phyloP scores from a whole-genome alignment of 2,888 invertebrate genomes.

The Nesidiocoris tenuis region DNA sequence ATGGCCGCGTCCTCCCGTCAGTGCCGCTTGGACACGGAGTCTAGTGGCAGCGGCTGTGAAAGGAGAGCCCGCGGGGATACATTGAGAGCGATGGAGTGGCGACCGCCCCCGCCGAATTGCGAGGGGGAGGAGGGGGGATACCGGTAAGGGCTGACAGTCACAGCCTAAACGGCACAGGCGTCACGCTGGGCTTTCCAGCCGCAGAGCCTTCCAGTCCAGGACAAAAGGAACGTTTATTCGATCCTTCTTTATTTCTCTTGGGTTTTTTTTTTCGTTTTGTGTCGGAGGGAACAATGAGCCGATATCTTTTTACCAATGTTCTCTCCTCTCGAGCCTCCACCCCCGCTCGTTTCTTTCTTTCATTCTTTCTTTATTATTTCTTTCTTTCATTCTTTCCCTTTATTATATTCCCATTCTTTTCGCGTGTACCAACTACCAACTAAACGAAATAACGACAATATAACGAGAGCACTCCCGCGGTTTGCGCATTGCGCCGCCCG shows the following conservation, averaged over 20 bases:
- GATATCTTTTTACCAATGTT: slow-evolving; percentile 37
- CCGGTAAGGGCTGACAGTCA: not conserved
- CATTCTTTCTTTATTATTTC: no score
- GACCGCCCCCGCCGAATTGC: not conserved
- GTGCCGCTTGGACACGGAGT: not conserved
- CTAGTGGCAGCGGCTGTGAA: not conserved
- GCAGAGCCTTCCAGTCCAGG: not conserved
- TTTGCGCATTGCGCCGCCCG: not conserved
- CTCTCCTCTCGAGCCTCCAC: not conserved
- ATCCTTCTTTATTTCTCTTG: slow-evolving; percentile 11
- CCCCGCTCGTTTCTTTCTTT: not conserved
- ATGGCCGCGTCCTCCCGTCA: not conserved
- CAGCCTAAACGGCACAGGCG: slow-evolving; percentile 4
- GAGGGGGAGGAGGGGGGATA: not conserved
- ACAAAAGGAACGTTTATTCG: slow-evolving; percentile 28
- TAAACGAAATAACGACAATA: not conserved
- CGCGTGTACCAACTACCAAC: not conserved
- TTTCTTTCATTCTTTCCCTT: no score
- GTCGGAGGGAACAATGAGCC: slow-evolving; percentile 18
- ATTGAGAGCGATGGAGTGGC: not conserved
- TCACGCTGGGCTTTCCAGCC: slow-evolving; percentile 25
- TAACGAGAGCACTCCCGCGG: not conserved
- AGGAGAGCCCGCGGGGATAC: not conserved
- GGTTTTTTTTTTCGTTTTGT: slow-evolving; percentile 9
- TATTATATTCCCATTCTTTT: not conserved